These are phyloP conservation scores for Scomberomorus guttatus DNA, from an alignment of 2,797 vertebrate genomes.

Conservation along the genomic window DNA sequence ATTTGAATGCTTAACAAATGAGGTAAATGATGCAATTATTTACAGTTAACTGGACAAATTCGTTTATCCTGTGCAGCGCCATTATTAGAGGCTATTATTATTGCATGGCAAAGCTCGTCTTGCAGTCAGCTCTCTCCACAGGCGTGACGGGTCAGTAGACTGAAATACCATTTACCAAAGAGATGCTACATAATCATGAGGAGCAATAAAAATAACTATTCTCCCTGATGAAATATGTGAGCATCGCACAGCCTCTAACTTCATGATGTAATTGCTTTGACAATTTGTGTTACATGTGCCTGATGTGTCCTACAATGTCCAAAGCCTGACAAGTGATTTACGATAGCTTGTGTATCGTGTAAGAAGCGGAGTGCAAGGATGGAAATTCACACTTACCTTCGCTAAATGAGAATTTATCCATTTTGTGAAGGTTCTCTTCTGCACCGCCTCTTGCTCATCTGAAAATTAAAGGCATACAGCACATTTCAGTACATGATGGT, in stretches of 20 bases:
- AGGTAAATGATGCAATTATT: constrained; percentile 24
- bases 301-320: not conserved
- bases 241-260: not conserved
- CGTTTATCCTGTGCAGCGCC: not conserved
- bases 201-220: constrained; percentile 32
- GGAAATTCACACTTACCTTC: constrained; percentile 87
- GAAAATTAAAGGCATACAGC: constrained; percentile 62
- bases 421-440: constrained; percentile 99
- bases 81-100: constrained; percentile 37
- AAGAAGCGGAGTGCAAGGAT: not conserved
- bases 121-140: constrained; percentile 38
- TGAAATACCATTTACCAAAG: constrained; percentile 29
- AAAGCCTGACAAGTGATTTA: not conserved
- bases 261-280: constrained; percentile 15
- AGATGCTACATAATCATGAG: constrained; percentile 33
- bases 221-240: constrained; percentile 40
- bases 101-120: constrained; percentile 47
- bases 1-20: constrained; percentile 39
- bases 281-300: constrained; percentile 6
- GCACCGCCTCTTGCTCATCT: constrained; percentile 98
- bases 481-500: constrained; percentile 34
- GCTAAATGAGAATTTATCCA: constrained; percentile 99
- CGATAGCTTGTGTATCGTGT: not conserved
- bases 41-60: constrained; percentile 35
- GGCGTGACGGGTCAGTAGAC: constrained; percentile 41